These are phyloP conservation scores for Clavelina lepadiformis DNA, from an alignment of 23 tunicate species.

Conservation along the genomic window DNA sequence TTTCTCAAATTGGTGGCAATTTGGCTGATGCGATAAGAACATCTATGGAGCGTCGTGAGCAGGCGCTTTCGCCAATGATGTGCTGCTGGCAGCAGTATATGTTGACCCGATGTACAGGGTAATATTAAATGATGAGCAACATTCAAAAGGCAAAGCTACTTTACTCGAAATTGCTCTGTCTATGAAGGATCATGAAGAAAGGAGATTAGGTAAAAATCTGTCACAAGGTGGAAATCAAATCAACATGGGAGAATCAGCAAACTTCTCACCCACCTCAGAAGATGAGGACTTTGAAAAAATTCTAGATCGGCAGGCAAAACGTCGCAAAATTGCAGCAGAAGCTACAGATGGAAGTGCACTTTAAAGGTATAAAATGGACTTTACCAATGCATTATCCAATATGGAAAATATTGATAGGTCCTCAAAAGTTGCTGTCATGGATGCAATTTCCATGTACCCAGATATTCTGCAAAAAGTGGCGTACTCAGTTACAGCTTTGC, in stretches of 20 bases:
- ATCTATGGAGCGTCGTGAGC: background rate
- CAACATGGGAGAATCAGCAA: too few species aligned
- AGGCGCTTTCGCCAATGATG: background rate
- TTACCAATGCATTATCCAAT: slow-evolving; percentile 10
- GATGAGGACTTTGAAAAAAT: slow-evolving; percentile 11
- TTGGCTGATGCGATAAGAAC: slow-evolving; percentile 15
- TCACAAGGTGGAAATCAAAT: background rate
- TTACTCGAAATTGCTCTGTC: slow-evolving; percentile 7
- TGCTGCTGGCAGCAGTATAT: slow-evolving; percentile 13
- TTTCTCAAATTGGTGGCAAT: slow-evolving; percentile 3
- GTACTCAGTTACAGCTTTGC: too few species aligned
- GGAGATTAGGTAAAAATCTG: background rate
- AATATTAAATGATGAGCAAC: background rate
- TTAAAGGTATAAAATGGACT: slow-evolving; percentile 4
- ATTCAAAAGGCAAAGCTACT: slow-evolving; percentile 7
- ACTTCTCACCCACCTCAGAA: background rate
- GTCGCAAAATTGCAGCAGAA: background rate
- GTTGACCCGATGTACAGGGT: slow-evolving; percentile 10
- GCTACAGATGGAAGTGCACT: background rate
- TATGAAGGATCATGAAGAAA: too few species aligned
- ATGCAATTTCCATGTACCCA: too few species aligned
- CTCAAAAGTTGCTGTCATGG: too few species aligned
- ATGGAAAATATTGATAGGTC: too few species aligned
- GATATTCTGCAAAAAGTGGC: too few species aligned
- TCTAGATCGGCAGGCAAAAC: slow-evolving; percentile 23